Conservation (phyloP, 2,888 invertebrate species). For the Podabrus alpinus region DNA sequence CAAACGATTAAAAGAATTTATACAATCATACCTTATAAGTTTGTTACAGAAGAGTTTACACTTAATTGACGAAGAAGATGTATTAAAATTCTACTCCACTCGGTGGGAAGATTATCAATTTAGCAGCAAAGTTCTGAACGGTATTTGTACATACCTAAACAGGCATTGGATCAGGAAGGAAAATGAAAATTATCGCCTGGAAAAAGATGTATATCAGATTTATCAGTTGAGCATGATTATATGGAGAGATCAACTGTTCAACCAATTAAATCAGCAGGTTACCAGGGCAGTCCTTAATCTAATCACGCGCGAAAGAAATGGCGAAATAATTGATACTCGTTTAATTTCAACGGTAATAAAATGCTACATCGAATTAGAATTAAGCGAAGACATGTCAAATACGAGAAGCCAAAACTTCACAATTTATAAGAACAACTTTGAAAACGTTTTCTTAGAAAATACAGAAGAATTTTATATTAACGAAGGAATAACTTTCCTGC, state of each 20-base stretch:
- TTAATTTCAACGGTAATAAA: conserved; percentile 97
- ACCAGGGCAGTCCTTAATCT: conserved; percentile 96
- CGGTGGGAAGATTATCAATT: conserved; percentile 99
- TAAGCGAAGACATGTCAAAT: conserved; percentile 83
- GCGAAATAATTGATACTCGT: conserved; percentile 95
- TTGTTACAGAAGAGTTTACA: conserved; percentile 78
- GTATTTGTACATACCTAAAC: conserved; percentile 96
- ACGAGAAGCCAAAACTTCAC: conserved; percentile 78
- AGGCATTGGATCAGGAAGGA: conserved; percentile 99
- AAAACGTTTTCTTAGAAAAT: conserved; percentile 91
- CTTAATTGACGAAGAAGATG: conserved; percentile 89
- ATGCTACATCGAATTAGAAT: conserved; percentile 92
- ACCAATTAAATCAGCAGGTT: conserved; percentile 91
- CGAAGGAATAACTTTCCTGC: conserved; percentile 92
- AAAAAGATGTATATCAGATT: conserved; percentile 94
- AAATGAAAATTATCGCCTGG: conserved; percentile 91
- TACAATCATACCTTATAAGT: conserved; percentile 82
- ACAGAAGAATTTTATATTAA: conserved; percentile 93
- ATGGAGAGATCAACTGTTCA: conserved; percentile 96
- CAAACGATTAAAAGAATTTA: conserved; percentile 89
- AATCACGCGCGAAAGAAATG: conserved; percentile 94
- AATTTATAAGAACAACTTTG: conserved; percentile 92
- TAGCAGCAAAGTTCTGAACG: conserved; percentile 95
- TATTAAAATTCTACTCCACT: conserved; percentile 92
- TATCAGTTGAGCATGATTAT: conserved; percentile 97